phyloP scores from a whole-genome alignment of 2,797 vertebrate species.

The Heliangelus exortis region DNA sequence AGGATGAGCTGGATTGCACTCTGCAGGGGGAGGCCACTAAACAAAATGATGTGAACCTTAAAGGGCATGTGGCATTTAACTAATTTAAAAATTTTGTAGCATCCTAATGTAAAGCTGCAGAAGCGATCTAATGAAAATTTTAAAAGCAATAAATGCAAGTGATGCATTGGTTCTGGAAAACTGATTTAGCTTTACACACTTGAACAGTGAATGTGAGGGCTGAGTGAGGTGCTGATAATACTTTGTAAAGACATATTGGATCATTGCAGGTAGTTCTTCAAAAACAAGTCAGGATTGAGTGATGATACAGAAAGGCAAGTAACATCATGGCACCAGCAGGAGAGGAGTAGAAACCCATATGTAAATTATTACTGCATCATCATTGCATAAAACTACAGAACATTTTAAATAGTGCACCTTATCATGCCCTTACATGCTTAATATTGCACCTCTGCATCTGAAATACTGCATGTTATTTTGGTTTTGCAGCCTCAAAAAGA shows the following conservation, averaged over 20 bases:
- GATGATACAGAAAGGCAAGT: neutral
- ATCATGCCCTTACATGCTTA: neutral
- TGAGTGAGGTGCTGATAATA: neutral
- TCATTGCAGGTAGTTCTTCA: neutral
- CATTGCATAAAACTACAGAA: neutral
- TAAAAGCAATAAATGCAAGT: neutral
- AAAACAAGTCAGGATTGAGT: neutral
- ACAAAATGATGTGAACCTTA: neutral
- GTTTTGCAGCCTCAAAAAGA: neutral
- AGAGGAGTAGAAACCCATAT: neutral
- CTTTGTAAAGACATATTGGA: neutral
- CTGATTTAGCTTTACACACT: neutral
- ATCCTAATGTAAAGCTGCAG: neutral
- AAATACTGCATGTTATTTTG: neutral
- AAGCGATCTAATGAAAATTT: neutral
- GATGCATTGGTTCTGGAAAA: neutral
- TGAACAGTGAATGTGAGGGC: neutral
- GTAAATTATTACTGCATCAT: neutral
- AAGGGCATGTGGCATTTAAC: neutral
- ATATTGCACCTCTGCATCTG: neutral
- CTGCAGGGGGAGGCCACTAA: neutral
- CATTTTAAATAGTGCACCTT: neutral
- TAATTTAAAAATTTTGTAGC: neutral
- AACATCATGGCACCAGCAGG: neutral
- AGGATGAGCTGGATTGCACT: neutral